These are phyloP conservation scores for Fulmarus glacialis DNA, from an alignment of 2,113 vertebrate species.

Conservation along the genomic window DNA sequence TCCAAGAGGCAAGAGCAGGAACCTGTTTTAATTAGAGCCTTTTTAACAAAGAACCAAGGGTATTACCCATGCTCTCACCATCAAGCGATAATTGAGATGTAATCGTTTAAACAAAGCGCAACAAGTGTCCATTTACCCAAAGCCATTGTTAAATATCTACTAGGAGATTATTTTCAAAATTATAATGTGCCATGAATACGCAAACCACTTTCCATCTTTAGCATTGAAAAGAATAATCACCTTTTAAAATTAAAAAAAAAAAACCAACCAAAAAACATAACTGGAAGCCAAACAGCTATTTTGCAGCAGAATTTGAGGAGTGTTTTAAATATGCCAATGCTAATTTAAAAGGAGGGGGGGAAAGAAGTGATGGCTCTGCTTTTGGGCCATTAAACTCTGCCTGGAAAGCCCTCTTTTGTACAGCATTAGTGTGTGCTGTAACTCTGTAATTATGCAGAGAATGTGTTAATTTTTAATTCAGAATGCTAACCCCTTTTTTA, in stretches of 20 bases:
- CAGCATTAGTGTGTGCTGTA: not conserved
- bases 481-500: not conserved
- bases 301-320: not conserved
- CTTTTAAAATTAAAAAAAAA: not conserved
- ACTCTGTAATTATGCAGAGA: constrained; percentile 28
- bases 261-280: not conserved
- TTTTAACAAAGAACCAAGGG: constrained; percentile 13
- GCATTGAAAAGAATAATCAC: constrained; percentile 25
- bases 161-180: constrained; percentile 53
- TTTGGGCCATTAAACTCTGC: not conserved
- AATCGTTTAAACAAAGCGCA: constrained; percentile 62
- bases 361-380: not conserved
- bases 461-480: constrained; percentile 49
- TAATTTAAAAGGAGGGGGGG: not conserved
- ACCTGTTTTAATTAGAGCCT: constrained; percentile 59
- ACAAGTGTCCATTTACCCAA: constrained; percentile 70
- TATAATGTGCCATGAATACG: constrained; percentile 40
- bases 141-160: constrained; percentile 46
- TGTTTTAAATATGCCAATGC: constrained; percentile 3
- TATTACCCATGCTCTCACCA: constrained; percentile 59
- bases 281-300: constrained; percentile 26
- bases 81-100: constrained; percentile 46
- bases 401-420: constrained; percentile 11
- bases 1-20: constrained; percentile 31
- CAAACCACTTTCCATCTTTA: constrained; percentile 8